Percentiles rank a stretch among this genome's conserved stretches.
Evolutionary conservation across 2,113 vertebrate genomes (phyloP).

Genomic region (Cyprinodon variegatus): DNA sequence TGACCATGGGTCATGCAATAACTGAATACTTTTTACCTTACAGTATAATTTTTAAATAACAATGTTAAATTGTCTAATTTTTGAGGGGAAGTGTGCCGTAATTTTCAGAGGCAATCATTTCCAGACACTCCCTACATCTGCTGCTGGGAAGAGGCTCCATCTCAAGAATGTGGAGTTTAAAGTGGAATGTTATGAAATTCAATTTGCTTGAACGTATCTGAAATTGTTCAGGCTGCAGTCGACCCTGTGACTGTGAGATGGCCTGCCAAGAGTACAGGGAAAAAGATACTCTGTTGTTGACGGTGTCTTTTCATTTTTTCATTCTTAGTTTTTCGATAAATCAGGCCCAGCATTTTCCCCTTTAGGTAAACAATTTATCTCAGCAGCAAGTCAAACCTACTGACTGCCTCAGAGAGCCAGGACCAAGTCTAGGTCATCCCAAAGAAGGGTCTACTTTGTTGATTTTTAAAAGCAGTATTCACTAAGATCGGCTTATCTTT

Average conservation of each 20-base stretch:
- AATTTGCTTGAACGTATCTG: constrained; percentile 47
- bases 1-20: background rate
- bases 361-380: constrained; percentile 38
- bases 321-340: background rate
- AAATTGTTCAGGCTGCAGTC: constrained; percentile 46
- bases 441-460: constrained; percentile 19
- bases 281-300: constrained; percentile 40
- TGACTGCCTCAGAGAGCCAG: constrained; percentile 18
- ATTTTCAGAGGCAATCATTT: constrained; percentile 8
- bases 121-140: constrained; percentile 20
- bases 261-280: constrained; percentile 44
- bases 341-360: constrained; percentile 25
- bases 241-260: constrained; percentile 48
- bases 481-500: constrained; percentile 28
- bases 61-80: constrained; percentile 4
- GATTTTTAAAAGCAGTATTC: constrained; percentile 3
- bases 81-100: background rate
- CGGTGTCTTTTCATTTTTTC: background rate
- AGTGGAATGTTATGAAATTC: constrained; percentile 53
- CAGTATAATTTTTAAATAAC: background rate
- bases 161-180: constrained; percentile 35
- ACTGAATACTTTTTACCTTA: background rate
- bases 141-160: constrained; percentile 25
- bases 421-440: constrained; percentile 34
- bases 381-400: constrained; percentile 29